Percentiles rank a stretch among this genome's conserved stretches.
Evolutionary conservation across 2,113 vertebrate genomes (phyloP).

Genomic region (Bufo gargarizans): DNA sequence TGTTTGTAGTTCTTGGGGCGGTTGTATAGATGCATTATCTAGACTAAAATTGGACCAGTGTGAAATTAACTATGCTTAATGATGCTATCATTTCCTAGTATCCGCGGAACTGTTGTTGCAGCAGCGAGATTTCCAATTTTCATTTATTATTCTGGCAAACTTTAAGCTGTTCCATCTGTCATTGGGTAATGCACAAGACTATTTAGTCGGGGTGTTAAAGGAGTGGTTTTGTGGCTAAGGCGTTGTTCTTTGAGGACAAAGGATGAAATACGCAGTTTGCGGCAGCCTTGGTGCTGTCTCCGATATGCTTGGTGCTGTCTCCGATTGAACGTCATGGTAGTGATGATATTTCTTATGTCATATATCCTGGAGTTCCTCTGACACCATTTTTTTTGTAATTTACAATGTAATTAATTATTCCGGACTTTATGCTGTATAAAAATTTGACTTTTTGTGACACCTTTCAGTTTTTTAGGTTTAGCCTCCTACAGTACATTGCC

Average conservation of each 20-base stretch:
- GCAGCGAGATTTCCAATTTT: conserved; percentile 52
- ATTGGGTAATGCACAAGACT: conserved; percentile 31
- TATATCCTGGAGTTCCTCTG: no score
- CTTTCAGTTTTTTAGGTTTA: background rate
- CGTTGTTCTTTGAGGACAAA: conserved; percentile 9
- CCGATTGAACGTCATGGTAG: background rate
- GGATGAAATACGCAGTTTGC: background rate
- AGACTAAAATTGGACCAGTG: conserved; percentile 55
- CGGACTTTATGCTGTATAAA: background rate
- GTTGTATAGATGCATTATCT: conserved; percentile 52
- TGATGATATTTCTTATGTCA: background rate
- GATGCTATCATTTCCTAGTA: conserved; percentile 53
- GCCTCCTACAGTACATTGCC: background rate
- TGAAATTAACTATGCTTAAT: conserved; percentile 57
- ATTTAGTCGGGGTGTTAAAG: conserved; percentile 40
- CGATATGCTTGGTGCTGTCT: background rate
- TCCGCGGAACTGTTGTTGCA: conserved; percentile 53
- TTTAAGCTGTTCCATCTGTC: conserved; percentile 56
- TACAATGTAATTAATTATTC: no score
- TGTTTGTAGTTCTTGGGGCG: conserved; percentile 58
- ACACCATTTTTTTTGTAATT: no score
- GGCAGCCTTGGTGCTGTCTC: background rate
- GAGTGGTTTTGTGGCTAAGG: conserved; percentile 37
- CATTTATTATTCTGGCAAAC: conserved; percentile 52
- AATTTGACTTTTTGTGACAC: background rate